phyloP scores from a whole-genome alignment of 2,113 vertebrate species.

The Syngnathus floridae region DNA sequence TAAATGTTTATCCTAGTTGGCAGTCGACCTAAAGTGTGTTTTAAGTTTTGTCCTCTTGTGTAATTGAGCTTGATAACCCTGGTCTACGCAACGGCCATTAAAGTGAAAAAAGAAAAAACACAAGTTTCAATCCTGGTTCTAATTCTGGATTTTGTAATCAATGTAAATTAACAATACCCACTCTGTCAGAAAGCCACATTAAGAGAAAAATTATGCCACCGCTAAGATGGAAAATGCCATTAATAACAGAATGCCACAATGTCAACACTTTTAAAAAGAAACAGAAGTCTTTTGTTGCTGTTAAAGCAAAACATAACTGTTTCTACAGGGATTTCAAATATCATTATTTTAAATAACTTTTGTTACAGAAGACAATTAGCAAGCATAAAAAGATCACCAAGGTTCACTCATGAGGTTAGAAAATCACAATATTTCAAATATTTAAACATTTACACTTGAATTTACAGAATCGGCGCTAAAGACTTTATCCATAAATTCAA shows the following conservation, averaged over 20 bases:
- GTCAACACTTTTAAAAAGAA: conserved; percentile 16
- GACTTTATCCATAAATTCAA: no score
- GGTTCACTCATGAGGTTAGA: no score
- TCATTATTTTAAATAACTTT: no score
- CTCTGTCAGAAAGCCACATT: conserved; percentile 7
- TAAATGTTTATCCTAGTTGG: not conserved
- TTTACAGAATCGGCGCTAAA: no score
- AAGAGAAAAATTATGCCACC: conserved; percentile 1
- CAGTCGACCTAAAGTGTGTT: not conserved
- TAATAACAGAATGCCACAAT: conserved; percentile 8
- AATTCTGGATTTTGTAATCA: conserved; percentile 8
- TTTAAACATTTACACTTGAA: not conserved
- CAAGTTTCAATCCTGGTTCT: conserved; percentile 8
- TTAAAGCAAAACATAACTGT: conserved; percentile 7
- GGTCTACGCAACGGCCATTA: not conserved
- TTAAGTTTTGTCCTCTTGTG: not conserved
- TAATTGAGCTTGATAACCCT: not conserved
- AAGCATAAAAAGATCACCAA: no score
- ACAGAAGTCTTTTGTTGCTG: conserved; percentile 13
- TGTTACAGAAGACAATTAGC: no score
- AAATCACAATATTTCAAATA: no score
- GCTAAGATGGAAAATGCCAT: conserved; percentile 15
- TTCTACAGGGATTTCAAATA: no score
- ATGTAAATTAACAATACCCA: not conserved
- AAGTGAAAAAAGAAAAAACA: conserved; percentile 20